Evolutionary conservation across 2,888 invertebrate species (phyloP), one percentile per base, ranked within the genome.

Genomic region (Zootermopsis nevadensis): DNA sequence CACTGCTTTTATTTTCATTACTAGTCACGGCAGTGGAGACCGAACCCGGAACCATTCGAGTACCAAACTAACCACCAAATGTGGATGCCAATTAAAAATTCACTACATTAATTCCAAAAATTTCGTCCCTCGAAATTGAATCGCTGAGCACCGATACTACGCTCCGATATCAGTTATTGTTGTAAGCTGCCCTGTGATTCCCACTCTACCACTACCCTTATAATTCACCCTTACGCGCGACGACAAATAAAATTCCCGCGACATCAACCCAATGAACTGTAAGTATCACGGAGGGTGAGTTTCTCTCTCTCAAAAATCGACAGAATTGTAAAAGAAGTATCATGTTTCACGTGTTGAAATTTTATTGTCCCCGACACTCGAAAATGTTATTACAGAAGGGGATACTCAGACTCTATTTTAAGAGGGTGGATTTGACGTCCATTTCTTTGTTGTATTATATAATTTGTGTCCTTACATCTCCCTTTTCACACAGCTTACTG

Each of bases 341-440:
- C 79, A n/a, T 38, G 79, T 79, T 79, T 66, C 79, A 33, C 74
- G 38, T 60, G 60, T 66, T 79, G 79, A 79, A 79, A 60, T 60
- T 79, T 79, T 79, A 79, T 79, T 79, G 66, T n/a, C 79, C 66
- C 60, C 35, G 79, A 79, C 79, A 79, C 79, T 79, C 66, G 79
- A 66, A 79, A 79, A 66, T 79, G 33, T 79, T 79, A 66, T 79
- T 66, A 79, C 33, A 60, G 55, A 66, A 79, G 60, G 38, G 38
- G 33, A 74, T 38, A n/a, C 38, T 74, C 76, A 42, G 30, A 79
- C 38, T 35, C 79, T 79, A 79, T 79, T 79, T 79, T 79, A 60
- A 79, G 66, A 35, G 79, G 66, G 74, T 38, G 74, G 74, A 74
- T 74, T 38, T 79, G 79, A 31, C 79, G 35, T 60, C 60, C 60